phyloP scores from a whole-genome alignment of 2,888 invertebrate species.

The Diadegma fenestrale region DNA sequence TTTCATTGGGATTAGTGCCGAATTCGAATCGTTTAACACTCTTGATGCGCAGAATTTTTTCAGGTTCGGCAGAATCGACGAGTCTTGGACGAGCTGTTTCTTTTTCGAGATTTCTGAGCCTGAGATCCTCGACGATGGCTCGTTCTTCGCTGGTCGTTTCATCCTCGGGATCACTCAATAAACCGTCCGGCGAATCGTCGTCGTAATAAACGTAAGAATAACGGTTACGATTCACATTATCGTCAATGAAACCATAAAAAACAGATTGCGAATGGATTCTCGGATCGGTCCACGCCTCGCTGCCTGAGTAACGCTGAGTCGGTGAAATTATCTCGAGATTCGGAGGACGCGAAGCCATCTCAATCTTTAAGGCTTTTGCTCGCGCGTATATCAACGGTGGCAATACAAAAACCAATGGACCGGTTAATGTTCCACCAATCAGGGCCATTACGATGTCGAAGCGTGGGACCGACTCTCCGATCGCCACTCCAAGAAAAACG shows the following conservation, averaged over 20 bases:
- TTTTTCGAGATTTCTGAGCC: conserved; percentile 12
- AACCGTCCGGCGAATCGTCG: conserved; percentile 68
- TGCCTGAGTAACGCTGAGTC: conserved; percentile 70
- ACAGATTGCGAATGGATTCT: conserved; percentile 79
- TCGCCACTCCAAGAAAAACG: conserved; percentile 89
- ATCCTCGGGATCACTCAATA: conserved; percentile 68
- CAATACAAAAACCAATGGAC: conserved; percentile 93
- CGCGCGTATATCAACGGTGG: conserved; percentile 93
- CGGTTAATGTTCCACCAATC: conserved; percentile 93
- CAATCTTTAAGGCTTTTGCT: conserved; percentile 86
- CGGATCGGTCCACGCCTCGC: conserved; percentile 70
- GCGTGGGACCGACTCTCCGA: conserved; percentile 93
- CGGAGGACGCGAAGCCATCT: conserved; percentile 40
- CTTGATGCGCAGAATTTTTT: conserved; percentile 48
- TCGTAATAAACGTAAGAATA: conserved; percentile 81
- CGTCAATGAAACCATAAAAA: conserved; percentile 73
- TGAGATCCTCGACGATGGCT: conserved; percentile 26
- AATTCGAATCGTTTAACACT: conserved; percentile 21
- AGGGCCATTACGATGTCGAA: conserved; percentile 95
- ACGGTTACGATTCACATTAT: conserved; percentile 68
- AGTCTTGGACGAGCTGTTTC: conserved; percentile 69
- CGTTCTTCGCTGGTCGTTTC: conserved; percentile 22
- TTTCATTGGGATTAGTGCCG: not conserved
- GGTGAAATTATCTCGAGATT: conserved; percentile 73
- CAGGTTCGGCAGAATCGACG: conserved; percentile 74